Evolutionary conservation across 2,888 invertebrate species (phyloP), one percentile per base, ranked within the genome.

Genomic region (Drosophila meridiana): DNA sequence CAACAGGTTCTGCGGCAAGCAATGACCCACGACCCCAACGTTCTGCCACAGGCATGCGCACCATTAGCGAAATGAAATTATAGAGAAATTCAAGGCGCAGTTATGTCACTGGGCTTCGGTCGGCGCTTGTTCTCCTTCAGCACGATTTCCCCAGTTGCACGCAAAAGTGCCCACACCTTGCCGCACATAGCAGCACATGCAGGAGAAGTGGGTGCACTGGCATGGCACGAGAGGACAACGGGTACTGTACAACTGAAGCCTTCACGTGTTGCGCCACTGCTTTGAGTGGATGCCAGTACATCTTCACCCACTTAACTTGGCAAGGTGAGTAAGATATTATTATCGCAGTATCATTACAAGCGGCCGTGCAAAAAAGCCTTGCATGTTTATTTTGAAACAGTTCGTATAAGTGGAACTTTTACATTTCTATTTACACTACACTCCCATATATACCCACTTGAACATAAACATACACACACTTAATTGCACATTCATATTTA

Each of bases 1-100:
- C 91, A 92, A 91, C 91, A 91, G 92, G 92, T 91, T 84, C 80
- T 61, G 76, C 47, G 28, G 43, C 55, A 55, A 56, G 60, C 65
- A 48, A 47, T 61, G 58, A 11, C 42, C 56, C 28, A 40, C 32
- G 53, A 53, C 61, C 58, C 53, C 57, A 59, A n/a, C 55, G 62
- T 50, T 36, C 48, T 34, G 47, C 53, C 38, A 8, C 34, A 53
- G 69, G 45, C 79, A 80, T 80, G 79, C 79, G 79, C 82, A 40
- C 14, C n/a, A 36, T 40, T 47, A 34, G 8, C 32, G 26, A 32
- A 38, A 34, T 32, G 28, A 53, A 58, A 14, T 40, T 45, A 32
- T 57, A 64, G 53, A 63, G 63, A 52, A 52, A 38, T 66, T 45
- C n/a, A 45, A 62, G 55, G 47, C 55, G 57, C 47, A 58, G 34